Evolutionary conservation across 2,888 invertebrate genomes (phyloP), one percentile per base, ranked within the genome.

Genomic region (Eurytoma adleriae): DNA sequence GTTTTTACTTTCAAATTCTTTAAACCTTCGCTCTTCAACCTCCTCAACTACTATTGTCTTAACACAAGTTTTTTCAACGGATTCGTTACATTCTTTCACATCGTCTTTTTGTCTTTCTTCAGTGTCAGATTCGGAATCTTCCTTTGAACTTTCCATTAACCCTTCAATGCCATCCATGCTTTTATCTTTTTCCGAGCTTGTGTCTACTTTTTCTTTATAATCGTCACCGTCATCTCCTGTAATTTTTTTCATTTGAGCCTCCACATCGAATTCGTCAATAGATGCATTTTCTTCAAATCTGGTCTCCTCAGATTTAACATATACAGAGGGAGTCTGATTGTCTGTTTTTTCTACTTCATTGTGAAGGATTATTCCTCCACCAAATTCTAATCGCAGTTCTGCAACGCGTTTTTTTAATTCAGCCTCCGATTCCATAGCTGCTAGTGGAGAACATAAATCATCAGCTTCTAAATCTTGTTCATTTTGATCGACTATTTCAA

Each of bases 321-420:
- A 20, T 10, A 30, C 13, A 4, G 57, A 48, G 16, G 70, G 61
- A 27, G 16, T 50, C 10, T 79, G 77, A 0, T 86, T 85, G 14
- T 87, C 86, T 12, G 85, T 87, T 52, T 85, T 87, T 14, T 88
- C 86, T 50, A 83, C 84, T 18, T 87, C 87, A 56, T 82, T 85
- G 4, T 82, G 75, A 12, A 85, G 77, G 1, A 81, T 84, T 20
- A 88, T 85, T n/a, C 83, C 83, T 12, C 86, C 88, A 18, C 88
- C 88, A 78, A 91, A 92, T 83, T 92, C 92, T 64, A 92, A 90
- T 74, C 91, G 90, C 91, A 92, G 91, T 84, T 92, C 91, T 1
- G 91, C 90, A 4, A 91, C 91, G 3, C 91, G 87, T 79, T 92
- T 91, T 70, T 92, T 91, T 12, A 91, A 85, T 27, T 91, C 87